phyloP scores from a whole-genome alignment of 2,888 invertebrate species.

The Apotomis turbidana region DNA sequence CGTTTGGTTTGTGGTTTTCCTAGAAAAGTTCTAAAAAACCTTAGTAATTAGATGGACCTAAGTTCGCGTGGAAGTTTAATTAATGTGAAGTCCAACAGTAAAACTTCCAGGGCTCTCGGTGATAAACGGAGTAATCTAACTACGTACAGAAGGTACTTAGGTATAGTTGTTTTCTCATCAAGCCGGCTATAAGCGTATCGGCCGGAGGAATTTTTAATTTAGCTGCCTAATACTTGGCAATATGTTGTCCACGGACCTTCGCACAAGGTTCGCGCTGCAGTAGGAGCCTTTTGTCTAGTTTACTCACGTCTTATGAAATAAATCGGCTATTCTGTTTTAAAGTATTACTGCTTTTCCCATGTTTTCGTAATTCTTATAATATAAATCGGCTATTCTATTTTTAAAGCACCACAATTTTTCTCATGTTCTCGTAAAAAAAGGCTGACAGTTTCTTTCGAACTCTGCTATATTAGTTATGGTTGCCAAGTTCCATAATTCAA shows the following conservation, averaged over 20 bases:
- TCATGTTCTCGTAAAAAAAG: no score
- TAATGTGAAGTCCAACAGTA: conserved; percentile 10
- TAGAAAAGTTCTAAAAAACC: neutral
- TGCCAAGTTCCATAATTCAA: no score
- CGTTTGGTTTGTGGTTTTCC: neutral
- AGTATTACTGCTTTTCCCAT: no score
- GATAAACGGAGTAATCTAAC: conserved; percentile 4
- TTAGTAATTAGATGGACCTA: neutral
- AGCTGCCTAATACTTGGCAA: conserved; percentile 37
- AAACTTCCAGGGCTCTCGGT: neutral
- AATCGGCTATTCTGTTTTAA: no score
- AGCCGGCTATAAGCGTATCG: conserved; percentile 29
- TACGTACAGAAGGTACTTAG: neutral
- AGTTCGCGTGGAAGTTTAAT: conserved; percentile 13
- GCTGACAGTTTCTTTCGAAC: no score
- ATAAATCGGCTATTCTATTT: no score
- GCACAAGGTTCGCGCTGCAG: conserved; percentile 3
- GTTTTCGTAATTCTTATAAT: no score
- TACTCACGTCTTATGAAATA: no score
- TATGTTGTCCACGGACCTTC: conserved; percentile 30
- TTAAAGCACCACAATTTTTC: no score
- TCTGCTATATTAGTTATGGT: no score
- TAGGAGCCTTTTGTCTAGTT: neutral
- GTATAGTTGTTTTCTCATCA: conserved; percentile 24
- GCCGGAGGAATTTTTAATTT: conserved; percentile 40